Conservation (phyloP, 1,140 invertebrate species). For the Oedothorax gibbosus region DNA sequence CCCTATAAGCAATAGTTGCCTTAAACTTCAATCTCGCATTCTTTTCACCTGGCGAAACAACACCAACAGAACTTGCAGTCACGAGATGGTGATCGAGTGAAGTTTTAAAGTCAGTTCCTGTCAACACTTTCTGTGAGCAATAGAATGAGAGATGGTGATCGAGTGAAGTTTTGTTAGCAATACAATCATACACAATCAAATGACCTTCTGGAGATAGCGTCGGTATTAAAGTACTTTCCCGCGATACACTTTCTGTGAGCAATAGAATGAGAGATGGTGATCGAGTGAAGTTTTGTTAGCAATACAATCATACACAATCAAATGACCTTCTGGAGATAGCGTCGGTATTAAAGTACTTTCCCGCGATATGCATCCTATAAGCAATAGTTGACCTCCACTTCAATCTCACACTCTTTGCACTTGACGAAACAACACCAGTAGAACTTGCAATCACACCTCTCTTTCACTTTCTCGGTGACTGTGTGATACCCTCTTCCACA, state of each 20-base stretch:
- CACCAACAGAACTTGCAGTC: slow-evolving; percentile 98
- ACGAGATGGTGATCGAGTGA: slow-evolving; percentile 67
- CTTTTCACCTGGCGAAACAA: slow-evolving; percentile 91
- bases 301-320: too few relatives aligned
- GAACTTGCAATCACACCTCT: slow-evolving; percentile 94
- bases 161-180: too few relatives aligned
- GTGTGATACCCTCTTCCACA: slow-evolving; percentile 85
- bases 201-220: too few relatives aligned
- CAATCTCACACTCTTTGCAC: slow-evolving; percentile 86
- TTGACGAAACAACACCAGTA: slow-evolving; percentile 96
- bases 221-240: not conserved
- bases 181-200: too few relatives aligned
- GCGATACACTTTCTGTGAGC: slow-evolving; percentile 65
- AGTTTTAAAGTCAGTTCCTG: too few relatives aligned
- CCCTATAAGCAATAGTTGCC: slow-evolving; percentile 77
- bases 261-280: too few relatives aligned
- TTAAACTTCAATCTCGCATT: slow-evolving; percentile 82
- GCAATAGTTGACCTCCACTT: slow-evolving; percentile 83
- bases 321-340: too few relatives aligned
- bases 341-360: not conserved
- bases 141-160: too few relatives aligned
- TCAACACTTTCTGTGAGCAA: too few relatives aligned
- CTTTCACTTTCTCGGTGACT: slow-evolving; percentile 73
- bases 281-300: too few relatives aligned
- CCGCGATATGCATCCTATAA: slow-evolving; percentile 4